Evolutionary conservation across 2,797 vertebrate genomes (phyloP).

Genomic region (Artibeus lituratus): DNA sequence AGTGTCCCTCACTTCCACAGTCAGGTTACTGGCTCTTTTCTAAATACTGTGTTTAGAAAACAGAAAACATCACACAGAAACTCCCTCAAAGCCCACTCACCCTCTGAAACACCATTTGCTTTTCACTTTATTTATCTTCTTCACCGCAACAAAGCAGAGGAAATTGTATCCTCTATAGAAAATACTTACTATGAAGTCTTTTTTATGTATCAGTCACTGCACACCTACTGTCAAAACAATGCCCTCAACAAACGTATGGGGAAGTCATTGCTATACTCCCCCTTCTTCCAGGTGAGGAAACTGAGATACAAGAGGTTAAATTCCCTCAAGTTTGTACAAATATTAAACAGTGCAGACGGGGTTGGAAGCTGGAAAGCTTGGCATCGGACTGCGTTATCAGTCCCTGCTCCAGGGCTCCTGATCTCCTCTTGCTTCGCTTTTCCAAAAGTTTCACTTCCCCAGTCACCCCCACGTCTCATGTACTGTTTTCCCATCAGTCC

Average conservation of each 20-base stretch:
- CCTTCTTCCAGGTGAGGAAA: background rate
- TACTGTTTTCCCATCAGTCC: background rate
- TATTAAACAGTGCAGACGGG: background rate
- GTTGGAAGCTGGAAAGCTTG: background rate
- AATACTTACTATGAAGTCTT: background rate
- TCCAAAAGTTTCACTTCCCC: background rate
- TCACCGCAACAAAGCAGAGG: background rate
- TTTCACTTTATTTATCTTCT: background rate
- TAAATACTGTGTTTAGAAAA: background rate
- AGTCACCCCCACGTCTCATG: background rate
- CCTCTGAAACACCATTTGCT: background rate
- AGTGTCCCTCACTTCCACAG: background rate
- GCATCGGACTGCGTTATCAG: background rate
- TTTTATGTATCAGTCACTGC: background rate
- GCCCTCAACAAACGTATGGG: background rate
- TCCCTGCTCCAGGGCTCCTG: fast-evolving
- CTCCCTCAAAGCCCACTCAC: background rate
- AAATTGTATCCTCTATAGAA: background rate
- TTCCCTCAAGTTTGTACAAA: background rate
- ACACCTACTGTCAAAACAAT: background rate
- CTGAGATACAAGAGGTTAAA: background rate
- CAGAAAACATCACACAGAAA: background rate
- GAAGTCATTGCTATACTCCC: background rate
- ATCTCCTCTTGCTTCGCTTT: background rate
- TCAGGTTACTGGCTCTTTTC: background rate